These are phyloP conservation scores for Meteorus cinctellus DNA, from an alignment of 2,888 invertebrate genomes.

Conservation along the genomic window DNA sequence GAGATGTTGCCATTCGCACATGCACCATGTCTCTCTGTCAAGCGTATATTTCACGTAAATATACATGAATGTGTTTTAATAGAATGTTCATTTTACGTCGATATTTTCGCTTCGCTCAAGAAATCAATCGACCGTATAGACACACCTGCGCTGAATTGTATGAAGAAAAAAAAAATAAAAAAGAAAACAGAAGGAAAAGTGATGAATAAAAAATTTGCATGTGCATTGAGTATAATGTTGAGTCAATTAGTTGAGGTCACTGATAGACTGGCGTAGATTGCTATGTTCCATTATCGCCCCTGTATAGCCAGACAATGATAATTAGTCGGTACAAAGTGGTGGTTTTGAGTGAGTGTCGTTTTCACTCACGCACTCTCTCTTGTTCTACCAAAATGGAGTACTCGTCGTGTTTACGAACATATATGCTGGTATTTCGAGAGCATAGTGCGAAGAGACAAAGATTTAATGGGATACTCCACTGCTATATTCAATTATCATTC, in stretches of 20 bases:
- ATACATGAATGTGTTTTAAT: too few relatives aligned
- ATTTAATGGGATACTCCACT: constrained; percentile 25
- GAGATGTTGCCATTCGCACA: too few relatives aligned
- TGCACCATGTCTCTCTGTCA: too few relatives aligned
- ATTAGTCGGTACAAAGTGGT: constrained; percentile 52
- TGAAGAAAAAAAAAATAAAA: neutral
- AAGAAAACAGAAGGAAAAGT: neutral
- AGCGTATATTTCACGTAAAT: too few relatives aligned
- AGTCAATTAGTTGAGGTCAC: too few relatives aligned
- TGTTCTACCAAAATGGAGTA: constrained; percentile 41
- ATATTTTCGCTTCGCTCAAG: too few relatives aligned
- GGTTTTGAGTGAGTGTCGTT: constrained; percentile 42
- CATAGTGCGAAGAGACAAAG: constrained; percentile 8
- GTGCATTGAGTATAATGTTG: constrained; percentile 36
- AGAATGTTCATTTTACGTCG: too few relatives aligned
- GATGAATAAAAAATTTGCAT: constrained; percentile 11
- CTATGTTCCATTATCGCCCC: constrained; percentile 45
- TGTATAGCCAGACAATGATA: constrained; percentile 48
- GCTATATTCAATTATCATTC: neutral
- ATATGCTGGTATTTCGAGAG: neutral
- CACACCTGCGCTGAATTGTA: too few relatives aligned
- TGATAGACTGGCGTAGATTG: too few relatives aligned
- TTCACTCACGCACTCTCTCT: constrained; percentile 28
- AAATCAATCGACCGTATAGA: too few relatives aligned
- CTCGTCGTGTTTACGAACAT: constrained; percentile 15